phyloP scores from a whole-genome alignment of 2,113 vertebrate species.

The Catagonus wagneri region DNA sequence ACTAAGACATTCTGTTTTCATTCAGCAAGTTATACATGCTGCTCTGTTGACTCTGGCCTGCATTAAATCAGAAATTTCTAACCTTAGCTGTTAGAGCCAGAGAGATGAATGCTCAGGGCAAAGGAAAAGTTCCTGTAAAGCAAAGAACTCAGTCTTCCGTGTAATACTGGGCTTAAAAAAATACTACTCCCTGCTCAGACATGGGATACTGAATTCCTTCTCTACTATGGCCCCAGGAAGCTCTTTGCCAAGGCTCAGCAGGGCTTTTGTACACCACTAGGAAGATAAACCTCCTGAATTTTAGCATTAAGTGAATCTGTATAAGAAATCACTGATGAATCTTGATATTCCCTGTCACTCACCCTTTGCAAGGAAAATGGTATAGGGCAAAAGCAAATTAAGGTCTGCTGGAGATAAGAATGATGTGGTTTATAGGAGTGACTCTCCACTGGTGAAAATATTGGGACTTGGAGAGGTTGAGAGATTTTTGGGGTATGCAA shows the following conservation, averaged over 20 bases:
- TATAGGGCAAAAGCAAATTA: not conserved
- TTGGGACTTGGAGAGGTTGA: not conserved
- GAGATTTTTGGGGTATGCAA: not conserved
- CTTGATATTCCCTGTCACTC: not conserved
- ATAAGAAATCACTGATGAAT: not conserved
- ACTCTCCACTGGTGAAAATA: not conserved
- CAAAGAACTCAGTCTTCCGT: not conserved
- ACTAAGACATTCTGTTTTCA: not conserved
- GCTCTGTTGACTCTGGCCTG: not conserved
- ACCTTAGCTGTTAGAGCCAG: not conserved
- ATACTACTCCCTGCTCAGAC: not conserved
- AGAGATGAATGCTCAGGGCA: not conserved
- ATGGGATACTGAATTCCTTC: not conserved
- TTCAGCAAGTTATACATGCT: not conserved
- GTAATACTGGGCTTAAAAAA: not conserved
- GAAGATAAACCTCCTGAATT: not conserved
- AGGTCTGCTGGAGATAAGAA: not conserved
- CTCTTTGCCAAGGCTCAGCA: not conserved
- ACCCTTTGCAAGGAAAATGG: not conserved
- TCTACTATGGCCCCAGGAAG: not conserved
- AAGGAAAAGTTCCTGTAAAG: not conserved
- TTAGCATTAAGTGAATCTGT: not conserved
- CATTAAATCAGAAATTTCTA: not conserved
- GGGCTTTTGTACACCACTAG: not conserved
- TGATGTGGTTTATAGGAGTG: not conserved